These are phyloP conservation scores for Chrosomus eos DNA, from an alignment of 2,797 vertebrate genomes.

Conservation along the genomic window DNA sequence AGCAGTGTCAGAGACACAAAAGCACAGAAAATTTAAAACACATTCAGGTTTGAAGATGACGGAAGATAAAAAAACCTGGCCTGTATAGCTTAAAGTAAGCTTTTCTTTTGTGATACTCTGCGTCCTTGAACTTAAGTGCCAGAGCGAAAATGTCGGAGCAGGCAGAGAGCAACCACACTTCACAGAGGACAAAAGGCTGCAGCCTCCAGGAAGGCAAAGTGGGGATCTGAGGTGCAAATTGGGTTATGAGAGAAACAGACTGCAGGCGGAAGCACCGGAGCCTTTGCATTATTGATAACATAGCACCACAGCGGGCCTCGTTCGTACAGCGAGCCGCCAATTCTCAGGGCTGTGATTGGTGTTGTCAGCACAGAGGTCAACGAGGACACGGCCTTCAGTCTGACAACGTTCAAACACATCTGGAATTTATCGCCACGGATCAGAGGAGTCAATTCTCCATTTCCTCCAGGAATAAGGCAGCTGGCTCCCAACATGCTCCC, in stretches of 20 bases:
- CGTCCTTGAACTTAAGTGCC: neutral
- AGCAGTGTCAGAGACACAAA: neutral
- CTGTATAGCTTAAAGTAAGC: neutral
- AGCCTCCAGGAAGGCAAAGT: constrained; percentile 16
- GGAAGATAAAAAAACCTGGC: neutral
- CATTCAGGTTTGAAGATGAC: neutral
- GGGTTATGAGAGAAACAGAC: constrained; percentile 18
- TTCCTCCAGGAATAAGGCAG: constrained; percentile 30
- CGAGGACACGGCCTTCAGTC: neutral
- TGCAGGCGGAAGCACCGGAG: constrained; percentile 1
- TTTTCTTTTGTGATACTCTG: neutral
- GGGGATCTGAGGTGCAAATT: constrained; percentile 34
- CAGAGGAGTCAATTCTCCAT: constrained; percentile 20
- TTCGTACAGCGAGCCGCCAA: neutral
- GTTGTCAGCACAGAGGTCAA: constrained; percentile 37
- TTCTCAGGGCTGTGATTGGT: constrained; percentile 22
- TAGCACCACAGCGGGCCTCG: constrained; percentile 10
- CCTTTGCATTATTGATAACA: constrained; percentile 44
- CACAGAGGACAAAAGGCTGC: constrained; percentile 12
- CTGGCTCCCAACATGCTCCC: constrained; percentile 20
- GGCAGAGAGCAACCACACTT: neutral
- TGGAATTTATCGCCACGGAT: constrained; percentile 39
- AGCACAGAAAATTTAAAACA: neutral
- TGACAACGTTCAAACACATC: constrained; percentile 45
- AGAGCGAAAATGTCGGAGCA: constrained; percentile 12